Evolutionary conservation across 1,140 invertebrate genomes (phyloP), one percentile per base, ranked within the genome.

Genomic region (Ips nitidus): DNA sequence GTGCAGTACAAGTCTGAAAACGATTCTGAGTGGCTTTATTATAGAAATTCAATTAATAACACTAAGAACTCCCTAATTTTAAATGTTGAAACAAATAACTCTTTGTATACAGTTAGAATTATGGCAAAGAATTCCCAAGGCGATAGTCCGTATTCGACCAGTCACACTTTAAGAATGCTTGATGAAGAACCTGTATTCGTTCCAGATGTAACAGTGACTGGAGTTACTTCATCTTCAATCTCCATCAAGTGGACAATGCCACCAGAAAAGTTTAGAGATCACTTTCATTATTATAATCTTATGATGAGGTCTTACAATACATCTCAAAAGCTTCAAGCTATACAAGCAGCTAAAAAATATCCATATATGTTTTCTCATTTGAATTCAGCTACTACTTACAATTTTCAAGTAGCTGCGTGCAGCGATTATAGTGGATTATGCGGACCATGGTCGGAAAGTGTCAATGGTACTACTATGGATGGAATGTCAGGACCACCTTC

Each of bases 401-500:
- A 87, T 66, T 92, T 93, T 78, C 87, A 87, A 82, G 89, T 90
- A 7, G 81, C 87, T 43, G 90, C 91, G 5, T 94, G 91, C 77
- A 92, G 87, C 69, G 88, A 92, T 76, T 90, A 88, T 74, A 93
- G 89, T 1, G 85, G 85, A 60, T 81, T 84, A 52, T 94, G 92
- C 79, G 90, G 91, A 3, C 86, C 87, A 36, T 90, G 88, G 88
- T 93, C 91, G 1, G 81, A 85, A 36, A 83, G 86, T 70, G 89
- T 91, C 52, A 89, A 90, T 76, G 91, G 89, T 1, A 90, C 89
- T 3, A 94, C 92, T 3, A 85, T 92, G 81, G 92, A 94, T 80
- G 91, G 91, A 66, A 84, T 85, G 80, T 80, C 74, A 37, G 77
- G 76, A 52, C 73, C 74, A 40, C 78, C 79, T 22, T 84, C 81